Evolutionary conservation across 1,140 invertebrate genomes (phyloP).

Genomic region (Goniozus legneri): DNA sequence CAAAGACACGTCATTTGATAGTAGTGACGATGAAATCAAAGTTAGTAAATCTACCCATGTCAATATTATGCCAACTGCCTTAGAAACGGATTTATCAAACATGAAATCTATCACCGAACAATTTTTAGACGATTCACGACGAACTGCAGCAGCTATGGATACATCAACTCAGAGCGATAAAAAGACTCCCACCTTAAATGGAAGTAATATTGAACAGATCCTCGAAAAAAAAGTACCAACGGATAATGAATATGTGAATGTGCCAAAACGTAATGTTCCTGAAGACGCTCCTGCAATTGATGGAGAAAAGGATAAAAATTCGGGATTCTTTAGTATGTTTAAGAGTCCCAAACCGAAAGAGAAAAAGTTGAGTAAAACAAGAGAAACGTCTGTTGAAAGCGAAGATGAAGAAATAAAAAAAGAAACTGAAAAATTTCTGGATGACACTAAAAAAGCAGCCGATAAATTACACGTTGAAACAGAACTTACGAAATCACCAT

Average conservation of each 20-base stretch:
- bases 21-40: slow-evolving; percentile 35
- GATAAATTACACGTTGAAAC: neutral
- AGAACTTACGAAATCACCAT: slow-evolving; percentile 4
- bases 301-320: slow-evolving; percentile 16
- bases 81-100: neutral
- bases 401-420: slow-evolving; percentile 35
- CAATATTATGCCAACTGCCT: neutral
- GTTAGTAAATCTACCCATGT: neutral
- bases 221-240: slow-evolving; percentile 1
- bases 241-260: slow-evolving; percentile 1
- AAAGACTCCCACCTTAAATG: no score
- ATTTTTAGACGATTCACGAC: slow-evolving; percentile 28
- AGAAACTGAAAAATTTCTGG: slow-evolving; percentile 29
- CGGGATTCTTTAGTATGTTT: slow-evolving; percentile 33
- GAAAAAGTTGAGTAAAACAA: slow-evolving; percentile 27
- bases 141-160: slow-evolving; percentile 13
- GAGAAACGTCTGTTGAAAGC: slow-evolving; percentile 36
- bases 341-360: slow-evolving; percentile 34
- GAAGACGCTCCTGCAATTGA: slow-evolving; percentile 6
- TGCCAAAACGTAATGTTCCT: neutral
- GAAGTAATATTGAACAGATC: no score
- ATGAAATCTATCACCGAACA: slow-evolving; percentile 19
- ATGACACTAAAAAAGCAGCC: slow-evolving; percentile 28
- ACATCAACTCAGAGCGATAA: neutral
- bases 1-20: slow-evolving; percentile 39